Percentiles rank a stretch among this genome's conserved stretches.
These are phyloP conservation scores for Ascaphus truei DNA, from an alignment of 2,113 vertebrate species.

Conservation along the genomic window DNA sequence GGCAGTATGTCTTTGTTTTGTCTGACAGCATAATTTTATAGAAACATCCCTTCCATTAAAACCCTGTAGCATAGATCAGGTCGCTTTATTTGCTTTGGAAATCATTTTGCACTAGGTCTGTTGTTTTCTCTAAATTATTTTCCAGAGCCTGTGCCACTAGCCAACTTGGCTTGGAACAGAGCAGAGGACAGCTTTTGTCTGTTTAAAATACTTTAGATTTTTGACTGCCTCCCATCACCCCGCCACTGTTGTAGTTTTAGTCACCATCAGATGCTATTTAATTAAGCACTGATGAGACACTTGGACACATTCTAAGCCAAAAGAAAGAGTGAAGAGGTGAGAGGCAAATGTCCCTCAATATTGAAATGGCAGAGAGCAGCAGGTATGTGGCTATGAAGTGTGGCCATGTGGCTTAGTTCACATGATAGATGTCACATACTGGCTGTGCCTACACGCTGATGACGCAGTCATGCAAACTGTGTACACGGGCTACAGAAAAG, in stretches of 20 bases:
- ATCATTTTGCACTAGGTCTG: conserved; percentile 38
- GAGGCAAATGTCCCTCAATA: neutral
- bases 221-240: neutral
- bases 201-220: conserved; percentile 50
- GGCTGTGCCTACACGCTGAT: too few relatives aligned
- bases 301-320: neutral
- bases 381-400: too few relatives aligned
- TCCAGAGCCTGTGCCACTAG: conserved; percentile 38
- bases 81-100: conserved; percentile 44
- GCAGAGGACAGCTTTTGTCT: conserved; percentile 43
- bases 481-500: too few relatives aligned
- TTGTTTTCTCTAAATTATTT: conserved; percentile 45
- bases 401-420: too few relatives aligned
- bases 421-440: too few relatives aligned
- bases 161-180: conserved; percentile 37
- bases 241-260: conserved; percentile 11
- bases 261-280: neutral
- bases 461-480: too few relatives aligned
- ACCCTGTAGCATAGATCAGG: conserved; percentile 26
- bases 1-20: conserved; percentile 35
- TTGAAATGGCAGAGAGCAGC: too few relatives aligned
- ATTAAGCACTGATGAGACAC: conserved; percentile 11
- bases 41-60: conserved; percentile 40
- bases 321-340: neutral
- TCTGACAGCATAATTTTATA: conserved; percentile 31